A percentile compares a stretch with the other conserved stretches of the same genome.
phyloP scores from a whole-genome alignment of 2,888 invertebrate genomes.

The Rhagonycha fulva region DNA sequence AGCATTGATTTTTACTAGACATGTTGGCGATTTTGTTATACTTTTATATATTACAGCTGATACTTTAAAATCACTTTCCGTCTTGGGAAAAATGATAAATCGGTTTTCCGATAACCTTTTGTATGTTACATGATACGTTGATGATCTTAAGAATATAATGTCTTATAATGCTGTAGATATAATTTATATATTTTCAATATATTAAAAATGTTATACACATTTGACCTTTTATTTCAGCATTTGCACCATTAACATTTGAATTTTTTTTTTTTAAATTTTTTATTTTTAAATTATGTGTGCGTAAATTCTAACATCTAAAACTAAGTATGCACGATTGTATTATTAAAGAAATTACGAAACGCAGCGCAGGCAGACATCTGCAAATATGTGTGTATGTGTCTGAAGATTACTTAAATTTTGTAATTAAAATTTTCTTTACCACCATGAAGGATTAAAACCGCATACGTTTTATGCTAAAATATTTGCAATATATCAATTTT shows the following conservation, averaged over 20 bases:
- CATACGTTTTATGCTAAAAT: neutral
- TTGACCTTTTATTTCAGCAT: neutral
- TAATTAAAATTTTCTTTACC: neutral
- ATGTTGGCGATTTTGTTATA: conserved; percentile 4
- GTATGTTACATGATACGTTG: conserved; percentile 18
- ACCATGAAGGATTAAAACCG: neutral
- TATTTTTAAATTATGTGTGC: neutral
- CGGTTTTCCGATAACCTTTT: conserved; percentile 14
- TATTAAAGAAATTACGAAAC: neutral
- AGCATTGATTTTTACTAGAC: neutral
- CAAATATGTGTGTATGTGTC: neutral
- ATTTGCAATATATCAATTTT: neutral
- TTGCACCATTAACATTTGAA: neutral
- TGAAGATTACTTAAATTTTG: neutral
- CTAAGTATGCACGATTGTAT: neutral
- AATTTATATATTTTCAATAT: neutral
- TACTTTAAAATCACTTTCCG: conserved; percentile 15
- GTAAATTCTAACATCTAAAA: neutral
- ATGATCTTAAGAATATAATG: conserved; percentile 15
- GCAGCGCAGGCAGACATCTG: neutral
- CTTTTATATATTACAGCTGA: conserved; percentile 3
- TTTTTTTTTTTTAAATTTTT: too few species aligned
- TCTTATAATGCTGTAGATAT: neutral
- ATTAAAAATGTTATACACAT: neutral
- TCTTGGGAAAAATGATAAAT: conserved; percentile 13